Conservation (phyloP, 2,797 vertebrate species). For the Erethizon dorsatum region DNA sequence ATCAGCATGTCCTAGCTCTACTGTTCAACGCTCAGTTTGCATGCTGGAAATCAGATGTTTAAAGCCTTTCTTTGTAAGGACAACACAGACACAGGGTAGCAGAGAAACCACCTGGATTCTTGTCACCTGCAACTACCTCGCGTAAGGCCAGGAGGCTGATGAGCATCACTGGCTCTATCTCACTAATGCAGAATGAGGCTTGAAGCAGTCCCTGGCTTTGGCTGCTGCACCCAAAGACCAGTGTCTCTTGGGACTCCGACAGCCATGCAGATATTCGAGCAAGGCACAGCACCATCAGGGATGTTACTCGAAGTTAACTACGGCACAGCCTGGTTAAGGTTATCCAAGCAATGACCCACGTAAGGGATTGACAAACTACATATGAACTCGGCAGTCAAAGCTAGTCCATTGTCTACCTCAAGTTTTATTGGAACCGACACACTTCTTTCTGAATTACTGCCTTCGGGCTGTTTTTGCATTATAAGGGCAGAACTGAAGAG, state of each 20-base stretch:
- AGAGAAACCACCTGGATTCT: background rate
- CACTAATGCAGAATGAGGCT: background rate
- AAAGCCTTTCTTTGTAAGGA: background rate
- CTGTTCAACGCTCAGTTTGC: background rate
- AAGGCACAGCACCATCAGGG: fast-evolving
- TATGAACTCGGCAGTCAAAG: background rate
- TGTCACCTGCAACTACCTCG: background rate
- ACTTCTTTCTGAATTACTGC: background rate
- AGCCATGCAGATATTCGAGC: background rate
- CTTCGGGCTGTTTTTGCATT: background rate
- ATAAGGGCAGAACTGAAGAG: background rate
- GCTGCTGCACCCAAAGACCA: background rate
- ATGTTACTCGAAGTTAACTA: background rate
- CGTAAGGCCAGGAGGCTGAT: fast-evolving
- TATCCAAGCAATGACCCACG: background rate
- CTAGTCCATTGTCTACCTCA: background rate
- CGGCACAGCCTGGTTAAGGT: background rate
- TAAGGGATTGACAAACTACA: background rate
- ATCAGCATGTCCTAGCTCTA: background rate
- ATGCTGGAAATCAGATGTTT: background rate
- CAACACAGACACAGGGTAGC: background rate
- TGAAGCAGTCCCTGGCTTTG: fast-evolving
- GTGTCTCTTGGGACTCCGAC: background rate
- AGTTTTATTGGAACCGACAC: background rate
- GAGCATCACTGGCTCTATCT: fast-evolving